Conservation (phyloP, 2,888 invertebrate species). For the Lamellibrachia columna region DNA sequence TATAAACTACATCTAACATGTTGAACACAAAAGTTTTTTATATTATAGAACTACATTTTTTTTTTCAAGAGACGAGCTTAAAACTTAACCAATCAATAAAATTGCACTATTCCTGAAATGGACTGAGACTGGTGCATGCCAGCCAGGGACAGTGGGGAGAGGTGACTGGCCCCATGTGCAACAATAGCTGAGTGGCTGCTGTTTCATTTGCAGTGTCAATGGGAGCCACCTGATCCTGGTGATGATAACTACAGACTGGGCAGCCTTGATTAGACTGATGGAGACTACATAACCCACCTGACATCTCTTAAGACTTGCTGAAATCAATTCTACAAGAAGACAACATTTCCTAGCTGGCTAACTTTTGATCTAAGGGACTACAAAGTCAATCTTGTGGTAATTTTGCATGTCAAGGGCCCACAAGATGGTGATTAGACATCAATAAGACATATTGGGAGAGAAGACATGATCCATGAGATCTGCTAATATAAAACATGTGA, state of each 20-base stretch:
- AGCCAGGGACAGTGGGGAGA: background rate
- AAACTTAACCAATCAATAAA: no score
- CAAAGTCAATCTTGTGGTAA: background rate
- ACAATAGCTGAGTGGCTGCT: background rate
- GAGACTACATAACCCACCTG: conserved; percentile 6
- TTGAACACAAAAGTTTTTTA: no score
- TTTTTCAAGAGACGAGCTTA: no score
- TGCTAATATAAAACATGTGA: background rate
- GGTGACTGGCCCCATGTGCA: background rate
- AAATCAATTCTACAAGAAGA: background rate
- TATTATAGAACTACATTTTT: no score
- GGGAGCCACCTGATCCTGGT: background rate
- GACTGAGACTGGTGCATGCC: no score
- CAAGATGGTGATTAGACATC: background rate
- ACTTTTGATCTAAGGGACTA: background rate
- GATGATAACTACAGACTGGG: background rate
- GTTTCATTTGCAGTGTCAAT: background rate
- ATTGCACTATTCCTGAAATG: no score
- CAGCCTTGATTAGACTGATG: background rate
- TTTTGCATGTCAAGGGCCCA: background rate
- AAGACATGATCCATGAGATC: background rate
- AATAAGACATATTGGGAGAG: background rate
- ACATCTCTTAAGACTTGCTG: background rate
- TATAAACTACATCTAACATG: no score
- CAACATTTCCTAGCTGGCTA: background rate